Conservation (phyloP, 2,888 invertebrate genomes). For the Mactromeris polynyma region DNA sequence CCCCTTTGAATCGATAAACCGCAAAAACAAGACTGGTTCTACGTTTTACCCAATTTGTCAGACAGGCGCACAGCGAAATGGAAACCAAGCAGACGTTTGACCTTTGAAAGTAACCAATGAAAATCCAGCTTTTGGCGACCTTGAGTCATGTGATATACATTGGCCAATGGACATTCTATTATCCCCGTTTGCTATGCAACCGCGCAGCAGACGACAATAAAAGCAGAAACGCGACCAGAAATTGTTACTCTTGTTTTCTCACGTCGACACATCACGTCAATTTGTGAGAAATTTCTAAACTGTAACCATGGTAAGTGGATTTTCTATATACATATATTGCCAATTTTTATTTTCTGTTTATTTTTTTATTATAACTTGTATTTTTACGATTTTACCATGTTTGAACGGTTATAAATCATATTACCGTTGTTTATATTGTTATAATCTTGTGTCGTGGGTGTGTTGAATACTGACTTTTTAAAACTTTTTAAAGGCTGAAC, state of each 20-base stretch:
- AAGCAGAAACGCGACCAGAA: slow-evolving; percentile 14
- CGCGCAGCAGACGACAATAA: slow-evolving; percentile 39
- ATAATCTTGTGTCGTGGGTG: neutral
- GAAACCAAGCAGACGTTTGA: neutral
- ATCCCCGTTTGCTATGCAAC: slow-evolving; percentile 52
- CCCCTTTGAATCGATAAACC: neutral
- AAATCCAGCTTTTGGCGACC: neutral
- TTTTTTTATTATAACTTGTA: neutral
- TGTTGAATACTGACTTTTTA: too few species aligned
- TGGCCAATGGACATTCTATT: slow-evolving; percentile 41
- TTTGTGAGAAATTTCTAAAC: slow-evolving; percentile 49
- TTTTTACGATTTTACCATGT: neutral
- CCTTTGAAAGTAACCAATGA: slow-evolving; percentile 14
- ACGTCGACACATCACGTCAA: slow-evolving; percentile 60
- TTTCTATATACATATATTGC: too few species aligned
- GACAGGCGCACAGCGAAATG: neutral
- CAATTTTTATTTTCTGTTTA: neutral
- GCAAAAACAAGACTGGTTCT: slow-evolving; percentile 13
- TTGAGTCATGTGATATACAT: slow-evolving; percentile 20
- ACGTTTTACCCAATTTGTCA: neutral
- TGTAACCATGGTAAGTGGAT: slow-evolving; percentile 60
- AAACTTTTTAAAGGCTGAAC: too few species aligned
- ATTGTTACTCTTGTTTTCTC: slow-evolving; percentile 37
- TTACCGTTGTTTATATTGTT: neutral
- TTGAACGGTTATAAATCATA: neutral